A percentile compares a stretch with the other conserved stretches of the same genome.
Evolutionary conservation across 1,140 invertebrate genomes (phyloP).

Genomic region (Paraescarpia echinospica): DNA sequence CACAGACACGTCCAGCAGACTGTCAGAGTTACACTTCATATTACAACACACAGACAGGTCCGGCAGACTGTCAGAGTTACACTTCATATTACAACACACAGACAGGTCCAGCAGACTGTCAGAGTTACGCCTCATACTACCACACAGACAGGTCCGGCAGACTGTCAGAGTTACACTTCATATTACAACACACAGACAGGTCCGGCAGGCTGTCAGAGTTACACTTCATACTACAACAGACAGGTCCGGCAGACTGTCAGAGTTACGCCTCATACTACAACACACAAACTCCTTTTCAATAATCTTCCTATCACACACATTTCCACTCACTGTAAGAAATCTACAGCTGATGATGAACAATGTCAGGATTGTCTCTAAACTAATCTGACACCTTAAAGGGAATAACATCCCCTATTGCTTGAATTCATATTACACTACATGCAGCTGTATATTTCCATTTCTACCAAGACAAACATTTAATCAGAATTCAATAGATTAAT

Average conservation of each 20-base stretch:
- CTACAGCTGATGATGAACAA: too few species aligned
- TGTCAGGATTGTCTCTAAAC: too few species aligned
- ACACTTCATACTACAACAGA: not conserved
- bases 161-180: conserved; percentile 48
- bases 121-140: too few species aligned
- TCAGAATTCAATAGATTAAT: too few species aligned
- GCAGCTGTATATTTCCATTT: too few species aligned
- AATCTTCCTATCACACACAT: too few species aligned
- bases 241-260: too few species aligned
- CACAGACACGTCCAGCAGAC: not conserved
- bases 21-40: not conserved
- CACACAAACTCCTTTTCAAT: not conserved
- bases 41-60: conserved; percentile 62
- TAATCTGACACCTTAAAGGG: too few species aligned
- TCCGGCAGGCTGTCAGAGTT: not conserved
- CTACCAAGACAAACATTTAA: too few species aligned
- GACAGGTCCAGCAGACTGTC: not conserved
- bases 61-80: conserved; percentile 56
- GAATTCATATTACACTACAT: too few species aligned
- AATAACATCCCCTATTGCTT: too few species aligned
- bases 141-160: conserved; percentile 61
- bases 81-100: not conserved
- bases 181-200: not conserved
- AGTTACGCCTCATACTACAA: not conserved
- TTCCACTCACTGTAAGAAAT: too few species aligned